Evolutionary conservation across 30 jellyfish, hydroid and myxozoan genomes (phyloP).

Genomic region (Aurelia sp.): DNA sequence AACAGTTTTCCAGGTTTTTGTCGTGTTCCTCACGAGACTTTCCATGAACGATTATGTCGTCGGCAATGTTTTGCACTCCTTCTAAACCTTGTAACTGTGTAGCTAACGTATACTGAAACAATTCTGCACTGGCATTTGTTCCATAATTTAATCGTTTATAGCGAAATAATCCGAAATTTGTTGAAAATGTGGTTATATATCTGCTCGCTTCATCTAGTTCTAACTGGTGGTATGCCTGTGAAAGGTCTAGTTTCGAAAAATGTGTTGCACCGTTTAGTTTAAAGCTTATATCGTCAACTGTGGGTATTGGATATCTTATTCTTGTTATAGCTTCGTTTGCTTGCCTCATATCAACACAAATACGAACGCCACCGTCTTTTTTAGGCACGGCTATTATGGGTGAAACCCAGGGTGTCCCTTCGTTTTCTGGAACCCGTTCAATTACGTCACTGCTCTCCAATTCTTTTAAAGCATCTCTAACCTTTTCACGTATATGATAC

Average conservation of each 20-base stretch:
- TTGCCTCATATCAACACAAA: conserved; percentile 24
- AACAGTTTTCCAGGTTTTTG: no score
- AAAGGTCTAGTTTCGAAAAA: conserved; percentile 23
- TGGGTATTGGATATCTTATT: background rate
- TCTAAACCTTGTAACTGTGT: conserved; percentile 3
- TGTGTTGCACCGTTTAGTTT: conserved; percentile 6
- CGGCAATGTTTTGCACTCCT: conserved; percentile 18
- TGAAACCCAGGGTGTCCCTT: conserved; percentile 30
- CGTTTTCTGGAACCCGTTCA: conserved; percentile 18
- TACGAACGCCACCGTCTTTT: conserved; percentile 25
- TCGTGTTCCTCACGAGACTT: no score
- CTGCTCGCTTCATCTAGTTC: conserved; percentile 24
- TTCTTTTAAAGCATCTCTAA: conserved; percentile 1
- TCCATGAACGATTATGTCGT: background rate
- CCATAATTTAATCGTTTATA: conserved; percentile 3
- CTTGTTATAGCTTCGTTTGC: conserved; percentile 15
- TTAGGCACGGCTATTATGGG: conserved; percentile 25
- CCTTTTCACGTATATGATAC: conserved; percentile 19
- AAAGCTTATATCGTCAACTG: no score
- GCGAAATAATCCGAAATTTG: background rate
- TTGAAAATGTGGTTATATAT: conserved; percentile 3
- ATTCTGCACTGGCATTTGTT: conserved; percentile 30
- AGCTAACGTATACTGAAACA: conserved; percentile 15
- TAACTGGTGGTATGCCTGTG: conserved; percentile 32
- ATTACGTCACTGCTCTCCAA: conserved; percentile 27